Evolutionary conservation across 2,113 vertebrate species (phyloP).

Genomic region (Lucifuga dentata): DNA sequence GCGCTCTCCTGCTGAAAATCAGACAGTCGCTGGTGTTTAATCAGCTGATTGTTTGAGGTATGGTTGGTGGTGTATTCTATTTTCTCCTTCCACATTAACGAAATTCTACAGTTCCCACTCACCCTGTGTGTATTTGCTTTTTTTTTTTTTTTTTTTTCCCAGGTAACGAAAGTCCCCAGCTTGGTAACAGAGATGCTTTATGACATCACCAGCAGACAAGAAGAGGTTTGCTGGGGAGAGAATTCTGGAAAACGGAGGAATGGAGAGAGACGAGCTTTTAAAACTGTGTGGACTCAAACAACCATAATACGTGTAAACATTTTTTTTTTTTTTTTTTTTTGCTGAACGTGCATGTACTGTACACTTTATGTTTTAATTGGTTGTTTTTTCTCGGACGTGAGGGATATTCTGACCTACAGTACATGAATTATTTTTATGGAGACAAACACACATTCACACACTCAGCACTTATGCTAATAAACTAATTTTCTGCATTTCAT

Average conservation of each 20-base stretch:
- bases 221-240: slow-evolving; percentile 28
- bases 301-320: slow-evolving; percentile 35
- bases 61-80: no score
- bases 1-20: no score
- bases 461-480: slow-evolving; percentile 8
- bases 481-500: slow-evolving; percentile 47
- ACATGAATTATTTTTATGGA: slow-evolving; percentile 34
- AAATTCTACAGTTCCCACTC: no score
- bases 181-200: slow-evolving; percentile 70
- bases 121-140: slow-evolving; percentile 41
- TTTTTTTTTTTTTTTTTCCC: no score
- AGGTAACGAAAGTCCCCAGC: slow-evolving; percentile 75
- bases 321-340: slow-evolving; percentile 65
- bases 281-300: slow-evolving; percentile 43
- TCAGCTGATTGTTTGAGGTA: no score
- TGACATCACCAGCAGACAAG: slow-evolving; percentile 69
- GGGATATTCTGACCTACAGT: slow-evolving; percentile 35
- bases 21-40: no score
- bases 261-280: slow-evolving; percentile 76
- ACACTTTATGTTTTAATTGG: slow-evolving; percentile 48
- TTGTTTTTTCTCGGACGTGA: slow-evolving; percentile 65
- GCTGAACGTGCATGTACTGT: slow-evolving; percentile 70
- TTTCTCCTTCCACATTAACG: no score
- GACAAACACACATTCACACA: slow-evolving; percentile 39
- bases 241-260: slow-evolving; percentile 57